Evolutionary conservation across 1,140 invertebrate genomes (phyloP).

Genomic region (Neuroterus valhalla): DNA sequence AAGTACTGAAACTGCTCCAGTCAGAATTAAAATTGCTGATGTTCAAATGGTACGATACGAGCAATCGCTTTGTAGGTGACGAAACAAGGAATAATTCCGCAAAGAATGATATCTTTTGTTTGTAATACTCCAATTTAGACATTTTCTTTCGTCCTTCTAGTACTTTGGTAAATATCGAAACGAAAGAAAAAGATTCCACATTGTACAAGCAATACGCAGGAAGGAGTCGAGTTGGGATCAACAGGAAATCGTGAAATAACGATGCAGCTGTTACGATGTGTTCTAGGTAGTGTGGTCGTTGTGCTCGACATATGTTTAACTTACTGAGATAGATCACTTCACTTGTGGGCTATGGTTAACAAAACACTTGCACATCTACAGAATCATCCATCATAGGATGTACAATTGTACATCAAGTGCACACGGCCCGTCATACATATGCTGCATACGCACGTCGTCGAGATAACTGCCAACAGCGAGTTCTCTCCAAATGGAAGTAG

Average conservation of each 20-base stretch:
- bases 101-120: too few relatives aligned
- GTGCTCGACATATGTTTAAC: constrained; percentile 51
- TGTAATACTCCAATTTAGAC: too few relatives aligned
- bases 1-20: too few relatives aligned
- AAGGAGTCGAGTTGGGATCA: constrained; percentile 40
- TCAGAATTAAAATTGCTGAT: too few relatives aligned
- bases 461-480: constrained; percentile 44
- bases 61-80: too few relatives aligned
- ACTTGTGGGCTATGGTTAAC: constrained; percentile 52
- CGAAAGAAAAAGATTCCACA: not conserved
- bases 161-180: not conserved
- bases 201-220: constrained; percentile 31
- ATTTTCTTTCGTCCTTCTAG: too few relatives aligned
- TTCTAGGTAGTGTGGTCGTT: constrained; percentile 36
- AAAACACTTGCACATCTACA: constrained; percentile 62
- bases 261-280: constrained; percentile 53
- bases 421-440: constrained; percentile 10
- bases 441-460: constrained; percentile 26
- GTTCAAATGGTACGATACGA: too few relatives aligned
- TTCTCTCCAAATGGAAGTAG: constrained; percentile 38
- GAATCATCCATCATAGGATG: constrained; percentile 53
- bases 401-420: constrained; percentile 34
- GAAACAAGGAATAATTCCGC: too few relatives aligned
- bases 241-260: constrained; percentile 57
- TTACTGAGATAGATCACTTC: constrained; percentile 53